Percentiles rank a stretch among this genome's conserved stretches.
phyloP scores from a whole-genome alignment of 2,113 vertebrate genomes.

The Talpa occidentalis region DNA sequence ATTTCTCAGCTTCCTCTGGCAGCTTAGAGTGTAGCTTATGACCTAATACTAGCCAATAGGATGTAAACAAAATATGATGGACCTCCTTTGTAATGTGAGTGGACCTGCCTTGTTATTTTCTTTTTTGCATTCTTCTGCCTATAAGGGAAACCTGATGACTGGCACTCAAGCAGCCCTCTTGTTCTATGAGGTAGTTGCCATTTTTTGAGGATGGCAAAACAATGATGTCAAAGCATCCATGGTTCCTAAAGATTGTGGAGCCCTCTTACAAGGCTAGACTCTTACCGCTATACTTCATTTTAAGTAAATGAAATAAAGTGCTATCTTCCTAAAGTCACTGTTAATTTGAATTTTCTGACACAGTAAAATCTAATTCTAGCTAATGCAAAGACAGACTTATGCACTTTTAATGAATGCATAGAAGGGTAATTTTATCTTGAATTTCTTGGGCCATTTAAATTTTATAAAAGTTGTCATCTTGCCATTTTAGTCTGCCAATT shows the following conservation, averaged over 20 bases:
- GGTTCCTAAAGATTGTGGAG: background rate
- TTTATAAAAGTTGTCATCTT: background rate
- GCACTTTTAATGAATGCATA: background rate
- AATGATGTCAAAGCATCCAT: background rate
- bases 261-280: background rate
- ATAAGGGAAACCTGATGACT: background rate
- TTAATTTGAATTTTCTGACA: background rate
- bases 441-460: background rate
- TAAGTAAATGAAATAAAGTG: background rate
- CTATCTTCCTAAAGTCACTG: background rate
- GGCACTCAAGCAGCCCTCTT: background rate
- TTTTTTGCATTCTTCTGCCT: background rate
- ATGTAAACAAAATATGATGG: background rate
- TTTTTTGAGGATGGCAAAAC: background rate
- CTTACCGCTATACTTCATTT: background rate
- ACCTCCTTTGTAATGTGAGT: background rate
- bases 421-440: background rate
- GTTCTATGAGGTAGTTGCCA: background rate
- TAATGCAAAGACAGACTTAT: background rate
- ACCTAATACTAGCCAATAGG: background rate
- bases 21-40: background rate
- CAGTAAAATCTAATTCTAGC: background rate
- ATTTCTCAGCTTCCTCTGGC: background rate
- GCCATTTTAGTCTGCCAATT: background rate
- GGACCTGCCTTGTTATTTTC: background rate